These are phyloP conservation scores for Drosophila prolongata DNA, from an alignment of 2,888 invertebrate genomes.

Conservation along the genomic window DNA sequence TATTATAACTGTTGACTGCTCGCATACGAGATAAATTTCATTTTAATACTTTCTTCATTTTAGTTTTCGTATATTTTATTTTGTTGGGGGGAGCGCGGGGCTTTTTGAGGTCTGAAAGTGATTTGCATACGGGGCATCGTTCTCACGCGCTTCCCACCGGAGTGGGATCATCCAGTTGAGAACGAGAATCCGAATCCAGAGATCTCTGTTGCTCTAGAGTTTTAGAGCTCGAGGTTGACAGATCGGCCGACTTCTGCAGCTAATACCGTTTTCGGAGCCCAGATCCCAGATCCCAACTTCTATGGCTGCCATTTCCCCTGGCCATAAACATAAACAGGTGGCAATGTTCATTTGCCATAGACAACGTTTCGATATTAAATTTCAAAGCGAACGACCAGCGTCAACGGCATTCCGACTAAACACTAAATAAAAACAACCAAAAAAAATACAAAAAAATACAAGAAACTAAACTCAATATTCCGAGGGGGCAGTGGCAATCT, in stretches of 20 bases:
- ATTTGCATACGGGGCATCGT: constrained; percentile 74
- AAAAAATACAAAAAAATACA: background rate
- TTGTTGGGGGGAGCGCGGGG: constrained; percentile 12
- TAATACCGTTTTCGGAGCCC: constrained; percentile 61
- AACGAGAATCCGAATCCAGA: background rate
- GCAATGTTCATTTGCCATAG: constrained; percentile 81
- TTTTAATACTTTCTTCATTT: constrained; percentile 80
- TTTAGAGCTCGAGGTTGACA: constrained; percentile 51
- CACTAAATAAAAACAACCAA: constrained; percentile 21
- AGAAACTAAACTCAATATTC: constrained; percentile 29
- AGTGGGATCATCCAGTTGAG: constrained; percentile 61
- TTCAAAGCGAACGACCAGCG: constrained; percentile 68
- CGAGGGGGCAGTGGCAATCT: constrained; percentile 53
- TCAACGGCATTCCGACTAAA: constrained; percentile 64
- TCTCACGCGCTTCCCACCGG: constrained; percentile 77
- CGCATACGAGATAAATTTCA: constrained; percentile 75
- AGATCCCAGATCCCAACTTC: constrained; percentile 27
- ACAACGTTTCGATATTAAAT: constrained; percentile 78
- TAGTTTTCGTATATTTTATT: constrained; percentile 77
- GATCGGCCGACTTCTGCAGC: constrained; percentile 66
- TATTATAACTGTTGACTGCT: constrained; percentile 70
- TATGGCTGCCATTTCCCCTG: constrained; percentile 61
- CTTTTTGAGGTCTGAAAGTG: constrained; percentile 58
- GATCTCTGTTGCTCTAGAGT: too few relatives aligned
- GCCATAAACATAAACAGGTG: constrained; percentile 80